Evolutionary conservation across 2,888 invertebrate species (phyloP).

Genomic region (Chrysotoxum bicinctum): DNA sequence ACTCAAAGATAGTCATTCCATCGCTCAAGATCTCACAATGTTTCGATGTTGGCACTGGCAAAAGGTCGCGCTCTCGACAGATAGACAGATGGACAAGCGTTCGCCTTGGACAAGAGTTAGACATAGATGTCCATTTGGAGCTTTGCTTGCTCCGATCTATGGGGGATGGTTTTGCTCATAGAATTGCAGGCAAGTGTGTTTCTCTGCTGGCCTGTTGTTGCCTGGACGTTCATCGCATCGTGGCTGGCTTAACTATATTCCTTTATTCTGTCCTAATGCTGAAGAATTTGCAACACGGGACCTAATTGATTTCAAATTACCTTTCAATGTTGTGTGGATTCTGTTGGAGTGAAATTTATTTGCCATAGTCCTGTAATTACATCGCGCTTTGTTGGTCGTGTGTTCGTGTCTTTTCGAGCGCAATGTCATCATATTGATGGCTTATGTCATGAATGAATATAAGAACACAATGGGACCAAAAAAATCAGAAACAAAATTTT

Average conservation of each 20-base stretch:
- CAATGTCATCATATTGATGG: slow-evolving; percentile 38
- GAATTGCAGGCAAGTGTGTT: background rate
- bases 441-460: slow-evolving; percentile 32
- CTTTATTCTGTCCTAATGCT: slow-evolving; percentile 12
- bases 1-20: slow-evolving; percentile 57
- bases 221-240: background rate
- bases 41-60: slow-evolving; percentile 62
- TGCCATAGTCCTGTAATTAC: slow-evolving; percentile 70
- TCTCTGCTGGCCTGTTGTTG: background rate
- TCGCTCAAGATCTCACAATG: slow-evolving; percentile 66
- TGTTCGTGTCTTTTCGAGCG: slow-evolving; percentile 57
- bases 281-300: slow-evolving; percentile 60
- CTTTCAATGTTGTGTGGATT: slow-evolving; percentile 66
- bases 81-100: slow-evolving; percentile 70
- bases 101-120: slow-evolving; percentile 23
- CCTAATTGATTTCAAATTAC: slow-evolving; percentile 73
- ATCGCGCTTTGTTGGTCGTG: slow-evolving; percentile 65
- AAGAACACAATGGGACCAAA: slow-evolving; percentile 27
- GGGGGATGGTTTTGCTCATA: slow-evolving; percentile 34
- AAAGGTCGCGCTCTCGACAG: slow-evolving; percentile 70
- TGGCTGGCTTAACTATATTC: background rate
- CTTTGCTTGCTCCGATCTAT: background rate
- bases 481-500: background rate
- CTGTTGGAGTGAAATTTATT: slow-evolving; percentile 63
- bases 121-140: slow-evolving; percentile 49